Conservation (phyloP, 2,797 vertebrate species). For the Pipistrellus kuhlii region DNA sequence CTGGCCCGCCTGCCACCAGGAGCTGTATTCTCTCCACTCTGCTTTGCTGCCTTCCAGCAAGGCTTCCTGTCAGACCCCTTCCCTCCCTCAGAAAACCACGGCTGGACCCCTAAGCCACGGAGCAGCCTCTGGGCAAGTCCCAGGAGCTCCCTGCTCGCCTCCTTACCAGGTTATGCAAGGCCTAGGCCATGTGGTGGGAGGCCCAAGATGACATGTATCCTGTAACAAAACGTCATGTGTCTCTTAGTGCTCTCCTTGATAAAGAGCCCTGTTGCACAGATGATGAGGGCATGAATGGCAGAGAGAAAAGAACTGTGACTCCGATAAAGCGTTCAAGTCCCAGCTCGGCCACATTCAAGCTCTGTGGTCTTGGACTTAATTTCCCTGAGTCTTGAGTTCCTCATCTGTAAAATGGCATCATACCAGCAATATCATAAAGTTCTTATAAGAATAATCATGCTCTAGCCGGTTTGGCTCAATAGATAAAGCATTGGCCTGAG, state of each 20-base stretch:
- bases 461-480: no score
- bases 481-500: no score
- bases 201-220: no score
- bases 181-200: rapidly evolving
- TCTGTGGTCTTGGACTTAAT: not conserved
- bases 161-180: not conserved
- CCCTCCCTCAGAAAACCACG: not conserved
- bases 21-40: not conserved
- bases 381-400: not conserved
- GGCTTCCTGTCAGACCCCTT: not conserved
- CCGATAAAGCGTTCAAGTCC: not conserved
- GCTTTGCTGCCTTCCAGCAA: not conserved
- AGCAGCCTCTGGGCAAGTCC: not conserved
- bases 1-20: not conserved
- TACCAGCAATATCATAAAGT: not conserved
- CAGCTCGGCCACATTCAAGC: not conserved
- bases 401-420: not conserved
- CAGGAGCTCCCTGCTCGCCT: not conserved
- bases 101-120: not conserved
- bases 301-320: not conserved
- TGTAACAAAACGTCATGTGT: not conserved
- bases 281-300: rapidly evolving
- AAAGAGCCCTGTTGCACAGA: not conserved
- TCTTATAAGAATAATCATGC: not conserved
- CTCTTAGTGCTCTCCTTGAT: not conserved